A percentile compares a stretch with the other conserved stretches of the same genome.
Evolutionary conservation across 2,888 invertebrate species (phyloP).

Genomic region (Chouioia cunea): DNA sequence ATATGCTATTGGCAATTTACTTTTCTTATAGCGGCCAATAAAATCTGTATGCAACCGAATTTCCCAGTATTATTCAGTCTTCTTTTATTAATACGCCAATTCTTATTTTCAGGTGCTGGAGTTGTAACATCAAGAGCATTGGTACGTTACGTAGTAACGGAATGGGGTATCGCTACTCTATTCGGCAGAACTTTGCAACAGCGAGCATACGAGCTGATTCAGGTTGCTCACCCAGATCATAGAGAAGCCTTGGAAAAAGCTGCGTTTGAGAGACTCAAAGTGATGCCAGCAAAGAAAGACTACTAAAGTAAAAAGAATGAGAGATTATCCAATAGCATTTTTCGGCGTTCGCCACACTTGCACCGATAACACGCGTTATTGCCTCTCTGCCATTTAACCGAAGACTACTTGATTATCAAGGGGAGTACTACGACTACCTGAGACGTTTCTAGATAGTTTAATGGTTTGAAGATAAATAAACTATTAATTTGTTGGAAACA

Average conservation of each 20-base stretch:
- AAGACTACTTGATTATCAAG: conserved; percentile 11
- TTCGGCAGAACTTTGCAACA: conserved; percentile 77
- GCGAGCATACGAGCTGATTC: conserved; percentile 75
- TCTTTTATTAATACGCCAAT: not conserved
- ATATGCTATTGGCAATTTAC: not conserved
- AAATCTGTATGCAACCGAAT: not conserved
- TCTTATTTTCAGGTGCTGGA: conserved; percentile 72
- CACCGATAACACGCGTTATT: conserved; percentile 25
- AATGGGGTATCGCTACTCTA: conserved; percentile 76
- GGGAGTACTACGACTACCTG: conserved; percentile 17
- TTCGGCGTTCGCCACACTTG: conserved; percentile 19
- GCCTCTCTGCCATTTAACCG: conserved; percentile 22
- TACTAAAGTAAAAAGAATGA: conserved; percentile 34
- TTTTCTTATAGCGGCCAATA: no score
- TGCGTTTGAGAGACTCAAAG: conserved; percentile 73
- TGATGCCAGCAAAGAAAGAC: conserved; percentile 59
- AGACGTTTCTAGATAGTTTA: conserved; percentile 16
- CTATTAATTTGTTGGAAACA: conserved; percentile 5
- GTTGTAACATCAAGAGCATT: conserved; percentile 78
- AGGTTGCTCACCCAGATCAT: conserved; percentile 76
- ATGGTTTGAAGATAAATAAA: conserved; percentile 24
- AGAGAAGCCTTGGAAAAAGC: conserved; percentile 74
- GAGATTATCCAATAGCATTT: conserved; percentile 29
- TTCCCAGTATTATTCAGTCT: not conserved
- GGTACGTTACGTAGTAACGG: conserved; percentile 78